Conservation (phyloP, 2,888 invertebrate species). For the Microctonus brassicae region DNA sequence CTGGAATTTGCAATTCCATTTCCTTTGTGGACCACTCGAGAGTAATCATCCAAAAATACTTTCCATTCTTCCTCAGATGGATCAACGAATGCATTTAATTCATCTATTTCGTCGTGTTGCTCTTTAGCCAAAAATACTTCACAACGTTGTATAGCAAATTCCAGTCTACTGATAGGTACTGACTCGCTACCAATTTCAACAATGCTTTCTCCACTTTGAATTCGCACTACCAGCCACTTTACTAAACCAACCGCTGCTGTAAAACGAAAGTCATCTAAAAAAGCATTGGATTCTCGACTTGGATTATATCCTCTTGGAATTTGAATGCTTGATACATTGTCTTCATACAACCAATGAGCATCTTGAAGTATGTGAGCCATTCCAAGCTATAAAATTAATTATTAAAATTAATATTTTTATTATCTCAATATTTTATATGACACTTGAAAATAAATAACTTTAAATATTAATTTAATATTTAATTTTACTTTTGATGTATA, state of each 20-base stretch:
- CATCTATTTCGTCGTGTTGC: slow-evolving; percentile 76
- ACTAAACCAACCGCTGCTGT: slow-evolving; percentile 85
- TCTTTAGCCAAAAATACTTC: slow-evolving; percentile 74
- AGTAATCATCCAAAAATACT: slow-evolving; percentile 77
- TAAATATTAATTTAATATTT: too few relatives aligned
- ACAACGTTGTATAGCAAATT: slow-evolving; percentile 81
- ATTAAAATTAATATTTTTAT: slow-evolving; percentile 8
- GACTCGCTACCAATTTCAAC: slow-evolving; percentile 40
- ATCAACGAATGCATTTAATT: slow-evolving; percentile 68
- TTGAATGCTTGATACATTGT: slow-evolving; percentile 74
- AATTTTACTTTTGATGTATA: slow-evolving; percentile 61
- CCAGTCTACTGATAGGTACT: slow-evolving; percentile 72
- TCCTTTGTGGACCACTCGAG: slow-evolving; percentile 74
- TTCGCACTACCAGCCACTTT: slow-evolving; percentile 73
- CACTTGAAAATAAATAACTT: too few relatives aligned
- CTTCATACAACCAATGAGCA: slow-evolving; percentile 76
- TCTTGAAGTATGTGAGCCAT: slow-evolving; percentile 70
- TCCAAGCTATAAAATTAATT: slow-evolving; percentile 52
- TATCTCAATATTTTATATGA: too few relatives aligned
- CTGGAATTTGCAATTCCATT: slow-evolving; percentile 43
- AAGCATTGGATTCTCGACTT: slow-evolving; percentile 73
- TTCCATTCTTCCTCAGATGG: slow-evolving; percentile 76
- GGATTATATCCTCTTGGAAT: slow-evolving; percentile 82
- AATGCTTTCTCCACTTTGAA: slow-evolving; percentile 45
- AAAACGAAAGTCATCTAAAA: slow-evolving; percentile 80